Percentiles rank a stretch among this genome's conserved stretches.
phyloP scores from a whole-genome alignment of 2,113 vertebrate genomes.

The Heterocephalus glaber region DNA sequence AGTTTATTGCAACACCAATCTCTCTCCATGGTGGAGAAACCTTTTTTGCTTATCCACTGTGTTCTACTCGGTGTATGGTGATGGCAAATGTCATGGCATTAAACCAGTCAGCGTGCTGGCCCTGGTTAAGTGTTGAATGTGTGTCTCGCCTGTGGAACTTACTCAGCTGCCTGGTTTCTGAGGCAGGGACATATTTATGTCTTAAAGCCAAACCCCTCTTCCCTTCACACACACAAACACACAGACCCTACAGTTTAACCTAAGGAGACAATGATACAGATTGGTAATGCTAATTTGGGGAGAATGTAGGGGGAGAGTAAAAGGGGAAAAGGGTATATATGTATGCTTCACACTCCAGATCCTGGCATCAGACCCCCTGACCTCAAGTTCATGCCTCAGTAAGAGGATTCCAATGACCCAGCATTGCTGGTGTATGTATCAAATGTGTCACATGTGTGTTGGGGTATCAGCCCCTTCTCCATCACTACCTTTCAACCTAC shows the following conservation, averaged over 20 bases:
- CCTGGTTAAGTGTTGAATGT: slow-evolving; percentile 73
- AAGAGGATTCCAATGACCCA: not conserved
- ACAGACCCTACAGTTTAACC: no score
- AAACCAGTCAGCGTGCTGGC: slow-evolving; percentile 77
- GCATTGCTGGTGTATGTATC: not conserved
- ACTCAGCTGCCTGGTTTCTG: slow-evolving; percentile 53
- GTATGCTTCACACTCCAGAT: no score
- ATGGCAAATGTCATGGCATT: slow-evolving; percentile 74
- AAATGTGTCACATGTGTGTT: not conserved
- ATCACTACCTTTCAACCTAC: not conserved
- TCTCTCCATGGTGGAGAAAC: slow-evolving; percentile 87
- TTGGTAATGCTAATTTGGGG: not conserved
- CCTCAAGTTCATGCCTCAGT: not conserved
- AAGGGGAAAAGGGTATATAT: not conserved
- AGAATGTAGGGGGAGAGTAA: not conserved
- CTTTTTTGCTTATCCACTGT: slow-evolving; percentile 85
- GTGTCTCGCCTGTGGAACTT: slow-evolving; percentile 76
- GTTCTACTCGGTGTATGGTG: slow-evolving; percentile 86
- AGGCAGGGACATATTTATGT: slow-evolving; percentile 58
- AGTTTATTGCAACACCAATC: slow-evolving; percentile 85
- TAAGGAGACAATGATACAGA: not conserved
- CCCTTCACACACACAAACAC: slow-evolving; percentile 18
- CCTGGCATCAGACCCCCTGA: not conserved
- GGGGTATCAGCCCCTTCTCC: not conserved
- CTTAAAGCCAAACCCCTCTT: slow-evolving; percentile 76